phyloP scores from a whole-genome alignment of 2,113 vertebrate species.

The Thinocorus orbignyianus region DNA sequence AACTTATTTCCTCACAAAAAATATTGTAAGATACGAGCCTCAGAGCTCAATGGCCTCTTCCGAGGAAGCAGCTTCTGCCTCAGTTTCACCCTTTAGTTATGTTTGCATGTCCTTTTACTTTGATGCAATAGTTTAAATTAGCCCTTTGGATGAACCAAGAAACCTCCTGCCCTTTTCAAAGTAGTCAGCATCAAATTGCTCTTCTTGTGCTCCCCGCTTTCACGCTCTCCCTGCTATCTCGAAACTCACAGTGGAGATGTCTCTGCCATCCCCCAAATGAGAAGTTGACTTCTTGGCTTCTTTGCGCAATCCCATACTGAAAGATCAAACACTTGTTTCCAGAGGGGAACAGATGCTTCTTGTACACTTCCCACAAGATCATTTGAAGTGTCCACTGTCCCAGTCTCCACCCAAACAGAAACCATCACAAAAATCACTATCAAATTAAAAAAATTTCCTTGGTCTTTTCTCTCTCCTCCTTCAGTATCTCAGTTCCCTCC shows the following conservation, averaged over 20 bases:
- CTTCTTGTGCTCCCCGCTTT: not conserved
- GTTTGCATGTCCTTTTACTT: not conserved
- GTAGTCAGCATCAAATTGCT: not conserved
- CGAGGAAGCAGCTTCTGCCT: not conserved
- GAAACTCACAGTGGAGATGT: not conserved
- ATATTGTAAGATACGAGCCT: not conserved
- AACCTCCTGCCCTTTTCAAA: not conserved
- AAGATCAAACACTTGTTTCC: not conserved
- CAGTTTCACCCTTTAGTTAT: not conserved
- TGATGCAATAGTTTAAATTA: not conserved
- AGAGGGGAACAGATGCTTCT: not conserved
- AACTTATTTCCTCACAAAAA: not conserved
- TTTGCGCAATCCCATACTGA: not conserved
- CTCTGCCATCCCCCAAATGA: not conserved
- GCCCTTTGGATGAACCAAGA: not conserved
- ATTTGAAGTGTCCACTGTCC: not conserved
- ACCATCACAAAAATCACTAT: not conserved
- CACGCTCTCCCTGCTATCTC: not conserved
- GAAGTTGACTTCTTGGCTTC: accelerated
- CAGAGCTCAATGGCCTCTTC: not conserved
- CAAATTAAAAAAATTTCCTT: not conserved
- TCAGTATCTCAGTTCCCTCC: not conserved
- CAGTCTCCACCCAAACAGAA: not conserved
- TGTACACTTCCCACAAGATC: not conserved
- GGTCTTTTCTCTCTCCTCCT: not conserved